Conservation (phyloP, 2,888 invertebrate species). For the Melinaea marsaeus region DNA sequence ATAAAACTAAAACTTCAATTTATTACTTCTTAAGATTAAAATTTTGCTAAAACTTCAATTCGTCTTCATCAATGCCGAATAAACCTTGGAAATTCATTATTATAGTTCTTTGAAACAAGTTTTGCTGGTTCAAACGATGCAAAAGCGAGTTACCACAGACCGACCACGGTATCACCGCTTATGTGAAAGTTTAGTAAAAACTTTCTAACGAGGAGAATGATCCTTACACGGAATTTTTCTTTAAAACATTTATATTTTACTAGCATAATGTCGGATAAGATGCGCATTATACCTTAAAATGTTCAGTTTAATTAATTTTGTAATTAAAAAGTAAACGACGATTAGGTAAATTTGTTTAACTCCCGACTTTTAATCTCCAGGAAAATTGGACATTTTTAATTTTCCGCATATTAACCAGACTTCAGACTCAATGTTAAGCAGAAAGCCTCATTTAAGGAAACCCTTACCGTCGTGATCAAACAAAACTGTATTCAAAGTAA, state of each 20-base stretch:
- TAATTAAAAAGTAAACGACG: constrained; percentile 23
- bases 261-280: constrained; percentile 6
- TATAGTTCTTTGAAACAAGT: constrained; percentile 32
- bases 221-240: constrained; percentile 13
- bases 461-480: constrained; percentile 51
- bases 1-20: constrained; percentile 27
- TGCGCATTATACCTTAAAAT: constrained; percentile 4
- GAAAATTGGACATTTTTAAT: constrained; percentile 60
- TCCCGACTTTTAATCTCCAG: constrained; percentile 48
- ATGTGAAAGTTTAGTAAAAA: constrained; percentile 27
- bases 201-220: constrained; percentile 8
- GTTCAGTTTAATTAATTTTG: constrained; percentile 24
- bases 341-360: constrained; percentile 47
- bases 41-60: constrained; percentile 32
- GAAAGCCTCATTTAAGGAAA: constrained; percentile 49
- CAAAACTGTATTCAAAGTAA: constrained; percentile 29
- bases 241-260: constrained; percentile 13
- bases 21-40: constrained; percentile 29
- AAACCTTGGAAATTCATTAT: constrained; percentile 34
- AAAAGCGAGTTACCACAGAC: constrained; percentile 26
- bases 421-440: constrained; percentile 55
- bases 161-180: constrained; percentile 28
- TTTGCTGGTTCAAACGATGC: constrained; percentile 30
- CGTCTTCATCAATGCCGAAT: constrained; percentile 30
- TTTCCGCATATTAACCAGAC: constrained; percentile 63